Percentiles rank a stretch among this genome's conserved stretches.
Evolutionary conservation across 1,140 invertebrate species (phyloP).

Genomic region (Chlorops oryzae): DNA sequence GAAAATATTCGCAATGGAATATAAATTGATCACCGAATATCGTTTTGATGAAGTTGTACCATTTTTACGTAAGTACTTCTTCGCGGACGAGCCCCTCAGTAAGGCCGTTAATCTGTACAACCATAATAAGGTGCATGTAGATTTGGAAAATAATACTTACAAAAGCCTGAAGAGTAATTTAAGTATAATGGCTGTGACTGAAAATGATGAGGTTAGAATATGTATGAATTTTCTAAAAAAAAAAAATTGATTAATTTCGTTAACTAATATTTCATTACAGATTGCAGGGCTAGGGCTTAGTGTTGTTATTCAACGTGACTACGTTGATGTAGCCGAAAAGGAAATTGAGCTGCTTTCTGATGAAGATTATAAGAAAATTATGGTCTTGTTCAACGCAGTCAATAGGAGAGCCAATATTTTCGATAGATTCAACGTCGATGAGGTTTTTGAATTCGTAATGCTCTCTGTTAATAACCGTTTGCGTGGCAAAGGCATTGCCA

Average conservation of each 20-base stretch:
- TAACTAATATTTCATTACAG: constrained; percentile 43
- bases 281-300: constrained; percentile 63
- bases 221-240: too few species aligned
- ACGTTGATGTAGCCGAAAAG: constrained; percentile 54
- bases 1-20: too few species aligned
- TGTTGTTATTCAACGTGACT: constrained; percentile 55
- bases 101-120: constrained; percentile 63
- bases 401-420: constrained; percentile 60
- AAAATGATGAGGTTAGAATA: constrained; percentile 58
- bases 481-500: constrained; percentile 65
- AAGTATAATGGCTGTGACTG: constrained; percentile 61
- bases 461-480: constrained; percentile 65
- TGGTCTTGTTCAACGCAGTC: constrained; percentile 57
- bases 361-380: constrained; percentile 60
- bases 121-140: constrained; percentile 59
- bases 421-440: constrained; percentile 58
- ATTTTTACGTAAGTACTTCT: constrained; percentile 66
- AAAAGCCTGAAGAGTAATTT: constrained; percentile 63
- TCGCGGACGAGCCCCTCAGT: constrained; percentile 74
- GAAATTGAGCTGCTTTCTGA: constrained; percentile 55
- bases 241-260: too few species aligned
- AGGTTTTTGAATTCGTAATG: constrained; percentile 73
- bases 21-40: constrained; percentile 50
- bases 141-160: constrained; percentile 65
- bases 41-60: constrained; percentile 58